A percentile compares a stretch with the other conserved stretches of the same genome.
Evolutionary conservation across 2,113 vertebrate species (phyloP).

Genomic region (Okapia johnstoni): DNA sequence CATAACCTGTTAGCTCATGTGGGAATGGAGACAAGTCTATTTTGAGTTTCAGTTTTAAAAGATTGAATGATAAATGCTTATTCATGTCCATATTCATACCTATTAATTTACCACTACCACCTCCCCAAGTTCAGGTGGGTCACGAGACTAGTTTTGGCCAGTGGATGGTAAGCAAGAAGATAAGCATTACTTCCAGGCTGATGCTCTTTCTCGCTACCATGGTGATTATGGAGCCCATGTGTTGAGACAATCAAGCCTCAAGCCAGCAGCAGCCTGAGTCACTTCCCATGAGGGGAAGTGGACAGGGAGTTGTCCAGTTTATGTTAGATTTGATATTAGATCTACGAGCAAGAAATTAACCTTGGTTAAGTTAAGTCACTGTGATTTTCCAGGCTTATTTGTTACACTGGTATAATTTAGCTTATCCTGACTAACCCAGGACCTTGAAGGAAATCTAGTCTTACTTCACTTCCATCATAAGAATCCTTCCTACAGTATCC

Average conservation of each 20-base stretch:
- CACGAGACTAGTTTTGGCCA: not conserved
- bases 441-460: not conserved
- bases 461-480: not conserved
- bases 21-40: not conserved
- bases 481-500: not conserved
- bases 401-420: not conserved
- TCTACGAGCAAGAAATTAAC: not conserved
- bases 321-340: not conserved
- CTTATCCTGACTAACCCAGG: not conserved
- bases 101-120: not conserved
- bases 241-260: not conserved
- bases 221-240: too few species aligned
- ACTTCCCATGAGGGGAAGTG: not conserved
- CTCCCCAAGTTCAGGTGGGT: not conserved
- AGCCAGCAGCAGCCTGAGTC: not conserved
- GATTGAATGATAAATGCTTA: not conserved
- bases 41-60: not conserved
- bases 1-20: not conserved
- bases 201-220: not conserved
- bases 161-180: not conserved
- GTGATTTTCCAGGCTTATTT: not conserved
- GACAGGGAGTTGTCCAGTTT: not conserved
- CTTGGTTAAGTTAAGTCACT: not conserved
- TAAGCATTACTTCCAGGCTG: not conserved
- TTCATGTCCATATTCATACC: not conserved